phyloP scores from a whole-genome alignment of 2,888 invertebrate genomes.

The Drosophila hamatofila region DNA sequence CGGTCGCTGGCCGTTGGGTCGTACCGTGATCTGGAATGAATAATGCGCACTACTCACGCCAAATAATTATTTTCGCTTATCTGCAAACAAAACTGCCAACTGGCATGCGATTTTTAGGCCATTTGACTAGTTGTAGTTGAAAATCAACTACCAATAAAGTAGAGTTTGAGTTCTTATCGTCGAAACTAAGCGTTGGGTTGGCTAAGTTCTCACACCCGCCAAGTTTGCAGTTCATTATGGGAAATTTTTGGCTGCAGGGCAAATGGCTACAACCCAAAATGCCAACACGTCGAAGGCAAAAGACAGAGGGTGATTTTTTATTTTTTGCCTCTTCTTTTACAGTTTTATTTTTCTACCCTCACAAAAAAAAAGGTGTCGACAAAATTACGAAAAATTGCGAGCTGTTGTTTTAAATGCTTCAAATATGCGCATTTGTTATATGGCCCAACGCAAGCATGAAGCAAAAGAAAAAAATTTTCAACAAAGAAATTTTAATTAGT shows the following conservation, averaged over 20 bases:
- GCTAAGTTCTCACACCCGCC: slow-evolving; percentile 9
- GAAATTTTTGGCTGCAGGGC: slow-evolving; percentile 62
- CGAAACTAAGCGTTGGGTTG: slow-evolving; percentile 29
- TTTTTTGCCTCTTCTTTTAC: neutral
- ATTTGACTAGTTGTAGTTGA: slow-evolving; percentile 49
- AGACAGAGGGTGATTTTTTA: slow-evolving; percentile 34
- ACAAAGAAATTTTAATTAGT: slow-evolving; percentile 70
- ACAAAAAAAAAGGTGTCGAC: slow-evolving; percentile 63
- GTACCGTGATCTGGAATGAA: slow-evolving; percentile 58
- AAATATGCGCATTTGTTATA: slow-evolving; percentile 55
- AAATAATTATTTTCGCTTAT: slow-evolving; percentile 83
- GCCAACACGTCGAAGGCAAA: slow-evolving; percentile 63
- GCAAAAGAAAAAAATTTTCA: slow-evolving; percentile 24
- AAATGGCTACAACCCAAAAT: slow-evolving; percentile 50
- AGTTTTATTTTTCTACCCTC: slow-evolving; percentile 19
- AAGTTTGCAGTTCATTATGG: slow-evolving; percentile 69
- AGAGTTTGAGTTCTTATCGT: slow-evolving; percentile 35
- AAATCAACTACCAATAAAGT: too few species aligned
- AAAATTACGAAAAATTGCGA: slow-evolving; percentile 52
- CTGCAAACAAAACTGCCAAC: slow-evolving; percentile 58
- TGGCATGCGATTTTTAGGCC: slow-evolving; percentile 74
- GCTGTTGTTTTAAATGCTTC: slow-evolving; percentile 55
- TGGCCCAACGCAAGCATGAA: slow-evolving; percentile 14
- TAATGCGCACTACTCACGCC: slow-evolving; percentile 82
- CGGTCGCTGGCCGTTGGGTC: neutral